Conservation (phyloP, 2,113 vertebrate species). For the Pagrus major region DNA sequence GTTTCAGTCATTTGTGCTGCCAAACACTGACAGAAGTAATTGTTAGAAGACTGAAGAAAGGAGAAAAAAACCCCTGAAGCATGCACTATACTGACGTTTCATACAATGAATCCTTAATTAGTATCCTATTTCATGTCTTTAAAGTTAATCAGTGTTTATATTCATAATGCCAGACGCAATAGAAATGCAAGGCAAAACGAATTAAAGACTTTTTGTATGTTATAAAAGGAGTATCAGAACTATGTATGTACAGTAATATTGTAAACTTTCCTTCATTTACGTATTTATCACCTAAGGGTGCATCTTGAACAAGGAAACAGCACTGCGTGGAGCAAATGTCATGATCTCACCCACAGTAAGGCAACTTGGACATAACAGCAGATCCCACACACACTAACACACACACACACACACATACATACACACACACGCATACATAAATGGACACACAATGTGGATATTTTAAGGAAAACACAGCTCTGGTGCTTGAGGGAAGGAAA, state of each 20-base stretch:
- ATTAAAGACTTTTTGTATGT: neutral
- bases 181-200: neutral
- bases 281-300: conserved; percentile 9
- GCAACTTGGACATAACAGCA: neutral
- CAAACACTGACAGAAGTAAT: neutral
- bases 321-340: conserved; percentile 2
- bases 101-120: neutral
- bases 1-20: neutral
- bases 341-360: neutral
- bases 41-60: neutral
- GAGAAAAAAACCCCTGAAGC: neutral
- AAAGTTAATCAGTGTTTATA: neutral
- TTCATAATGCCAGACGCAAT: neutral
- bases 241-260: neutral
- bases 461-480: conserved; percentile 2
- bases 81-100: neutral
- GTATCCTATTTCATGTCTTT: neutral
- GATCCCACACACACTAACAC: neutral
- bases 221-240: neutral
- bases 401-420: neutral
- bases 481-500: conserved; percentile 3
- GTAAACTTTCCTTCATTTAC: conserved; percentile 2
- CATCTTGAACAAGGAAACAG: conserved; percentile 6
- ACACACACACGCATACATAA: neutral
- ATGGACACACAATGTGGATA: neutral